Base-by-base conservation (phyloP, 2,888 invertebrate species). In the Brenthis daphne region DNA sequence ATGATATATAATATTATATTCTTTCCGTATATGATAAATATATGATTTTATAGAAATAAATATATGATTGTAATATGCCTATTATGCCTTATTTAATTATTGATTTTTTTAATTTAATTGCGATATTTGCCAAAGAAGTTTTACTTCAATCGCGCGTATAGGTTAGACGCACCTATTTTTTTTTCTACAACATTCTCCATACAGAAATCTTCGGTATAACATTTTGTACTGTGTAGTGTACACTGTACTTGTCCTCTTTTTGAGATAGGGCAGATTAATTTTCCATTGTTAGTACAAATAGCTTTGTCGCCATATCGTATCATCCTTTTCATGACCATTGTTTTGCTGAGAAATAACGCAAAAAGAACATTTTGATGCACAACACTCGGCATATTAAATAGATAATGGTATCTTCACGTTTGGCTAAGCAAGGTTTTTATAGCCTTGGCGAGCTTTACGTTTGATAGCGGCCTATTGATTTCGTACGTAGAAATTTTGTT, bases 371-470 rank as follows among this genome's bases (percentile, higher is more conserved):
- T 58, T 55, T 60, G 71, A 71, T 67, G 66, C 64, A 70, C 69
- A 71, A 70, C 37, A 71, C 69, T 74, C 75, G 69, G 68, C 71
- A 75, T 76, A 77, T 78, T 78, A 77, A 77, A 47, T 74, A 78
- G 77, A 80, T 77, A 77, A 77, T 69, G 67, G 69, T 79, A 78
- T 78, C 79, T 79, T 76, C 71, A 78, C 77, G 74, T 79, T 77
- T 74, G 76, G 74, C 66, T 74, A 77, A 70, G 75, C 75, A 76
- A 74, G 75, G 74, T 74, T 77, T 78, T 79, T 77, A 78, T 78
- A 77, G 67, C 70, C 65, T 66, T 67, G 48, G 65, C 68, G 65
- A 67, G 66, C 65, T 69, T 71, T 64, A 67, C 72, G 55, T 68
- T 60, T 71, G 69, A 74, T 74, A 70, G 64, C 24, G 57, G 57